phyloP scores from a whole-genome alignment of 2,113 vertebrate species.

The Scatophagus argus region DNA sequence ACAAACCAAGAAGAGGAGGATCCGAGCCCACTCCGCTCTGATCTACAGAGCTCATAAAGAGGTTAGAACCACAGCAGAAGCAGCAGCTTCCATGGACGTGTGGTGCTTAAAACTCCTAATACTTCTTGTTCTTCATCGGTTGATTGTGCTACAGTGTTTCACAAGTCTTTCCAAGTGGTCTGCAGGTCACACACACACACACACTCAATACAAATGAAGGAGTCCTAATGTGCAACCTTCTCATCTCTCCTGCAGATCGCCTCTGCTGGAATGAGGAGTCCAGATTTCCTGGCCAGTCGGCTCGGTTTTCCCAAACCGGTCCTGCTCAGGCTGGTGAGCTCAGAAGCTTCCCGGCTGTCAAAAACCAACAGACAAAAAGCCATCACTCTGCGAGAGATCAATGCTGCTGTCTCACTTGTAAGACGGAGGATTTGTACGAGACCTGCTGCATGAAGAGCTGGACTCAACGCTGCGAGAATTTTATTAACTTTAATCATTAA shows the following conservation, averaged over 20 bases:
- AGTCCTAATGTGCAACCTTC: neutral
- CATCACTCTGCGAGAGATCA: conserved; percentile 76
- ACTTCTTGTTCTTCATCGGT: neutral
- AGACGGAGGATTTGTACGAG: neutral
- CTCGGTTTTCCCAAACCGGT: conserved; percentile 35
- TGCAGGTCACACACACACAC: neutral
- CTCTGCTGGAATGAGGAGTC: conserved; percentile 5
- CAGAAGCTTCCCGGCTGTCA: conserved; percentile 78
- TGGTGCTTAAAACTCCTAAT: neutral
- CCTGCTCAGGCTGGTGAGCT: conserved; percentile 72
- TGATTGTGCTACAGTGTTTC: neutral
- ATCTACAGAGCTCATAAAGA: conserved; percentile 73
- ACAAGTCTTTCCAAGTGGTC: neutral
- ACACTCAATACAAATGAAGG: too few species aligned
- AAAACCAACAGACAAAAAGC: conserved; percentile 59
- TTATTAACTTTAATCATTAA: conserved; percentile 37
- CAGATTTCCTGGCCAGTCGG: conserved; percentile 30
- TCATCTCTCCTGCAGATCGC: conserved; percentile 33
- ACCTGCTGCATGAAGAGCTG: conserved; percentile 60
- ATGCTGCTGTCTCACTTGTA: conserved; percentile 56
- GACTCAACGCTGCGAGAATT: neutral
- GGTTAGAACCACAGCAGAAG: conserved; percentile 49
- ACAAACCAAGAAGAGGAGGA: conserved; percentile 30
- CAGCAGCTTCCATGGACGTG: neutral
- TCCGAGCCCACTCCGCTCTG: conserved; percentile 14